Evolutionary conservation across 1,140 invertebrate genomes (phyloP).

Genomic region (Aporrectodea caliginosa): DNA sequence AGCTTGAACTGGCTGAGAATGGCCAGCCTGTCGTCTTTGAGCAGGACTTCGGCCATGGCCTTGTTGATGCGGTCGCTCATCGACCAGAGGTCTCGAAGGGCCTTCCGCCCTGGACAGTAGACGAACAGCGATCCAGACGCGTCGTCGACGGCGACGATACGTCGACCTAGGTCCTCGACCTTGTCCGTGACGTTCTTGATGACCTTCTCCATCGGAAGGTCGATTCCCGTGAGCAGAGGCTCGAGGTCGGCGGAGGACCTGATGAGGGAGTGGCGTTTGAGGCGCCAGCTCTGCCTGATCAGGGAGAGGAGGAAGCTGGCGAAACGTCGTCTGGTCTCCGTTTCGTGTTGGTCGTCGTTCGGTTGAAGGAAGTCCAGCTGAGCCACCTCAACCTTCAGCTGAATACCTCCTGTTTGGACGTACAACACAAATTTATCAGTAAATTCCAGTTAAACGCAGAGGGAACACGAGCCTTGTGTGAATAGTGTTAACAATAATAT

Average conservation of each 20-base stretch:
- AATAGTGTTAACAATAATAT: no score
- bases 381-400: not conserved
- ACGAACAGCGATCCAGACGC: constrained; percentile 13
- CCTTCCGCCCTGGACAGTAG: constrained; percentile 18
- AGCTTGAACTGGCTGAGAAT: not conserved
- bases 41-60: not conserved
- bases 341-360: not conserved
- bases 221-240: constrained; percentile 4
- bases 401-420: not conserved
- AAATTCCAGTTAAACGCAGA: no score
- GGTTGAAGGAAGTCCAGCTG: not conserved
- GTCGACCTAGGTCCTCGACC: constrained; percentile 20
- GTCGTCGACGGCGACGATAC: constrained; percentile 24
- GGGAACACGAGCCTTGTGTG: no score
- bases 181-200: constrained; percentile 1
- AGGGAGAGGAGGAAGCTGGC: not conserved
- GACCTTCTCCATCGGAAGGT: constrained; percentile 21
- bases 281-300: not conserved
- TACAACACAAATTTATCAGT: no score
- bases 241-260: not conserved
- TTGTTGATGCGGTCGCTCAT: constrained; percentile 22
- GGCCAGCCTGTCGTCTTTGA: not conserved
- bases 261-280: not conserved
- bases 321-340: not conserved
- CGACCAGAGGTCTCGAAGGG: constrained; percentile 26